Conservation (phyloP, 2,888 invertebrate species). For the Drosophila birchii region DNA sequence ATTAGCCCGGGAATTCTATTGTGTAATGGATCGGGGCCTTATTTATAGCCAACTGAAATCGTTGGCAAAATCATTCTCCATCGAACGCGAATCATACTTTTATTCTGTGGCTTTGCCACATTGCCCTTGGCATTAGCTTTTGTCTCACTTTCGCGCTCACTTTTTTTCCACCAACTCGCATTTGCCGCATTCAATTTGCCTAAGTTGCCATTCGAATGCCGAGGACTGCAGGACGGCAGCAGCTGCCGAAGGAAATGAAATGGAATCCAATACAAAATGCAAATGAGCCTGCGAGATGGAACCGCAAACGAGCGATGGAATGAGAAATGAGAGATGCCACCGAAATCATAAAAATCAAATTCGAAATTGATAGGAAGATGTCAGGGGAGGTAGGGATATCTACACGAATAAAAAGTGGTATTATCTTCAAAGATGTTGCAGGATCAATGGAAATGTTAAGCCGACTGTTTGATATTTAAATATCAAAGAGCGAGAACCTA, state of each 20-base stretch:
- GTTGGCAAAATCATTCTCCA: constrained; percentile 29
- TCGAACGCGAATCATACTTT: constrained; percentile 11
- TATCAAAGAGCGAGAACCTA: background rate
- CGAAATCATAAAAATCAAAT: constrained; percentile 74
- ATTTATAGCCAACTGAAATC: constrained; percentile 26
- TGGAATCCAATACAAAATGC: constrained; percentile 76
- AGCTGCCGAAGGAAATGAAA: constrained; percentile 58
- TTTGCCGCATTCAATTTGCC: constrained; percentile 70
- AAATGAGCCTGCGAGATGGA: constrained; percentile 59
- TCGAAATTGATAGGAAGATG: constrained; percentile 47
- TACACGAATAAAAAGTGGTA: constrained; percentile 8
- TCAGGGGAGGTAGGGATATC: background rate
- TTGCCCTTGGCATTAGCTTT: constrained; percentile 41
- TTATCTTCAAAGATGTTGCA: background rate
- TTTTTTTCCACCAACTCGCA: constrained; percentile 34
- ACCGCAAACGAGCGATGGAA: constrained; percentile 27
- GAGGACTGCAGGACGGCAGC: constrained; percentile 43
- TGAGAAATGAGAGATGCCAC: constrained; percentile 61
- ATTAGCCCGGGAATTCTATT: constrained; percentile 33
- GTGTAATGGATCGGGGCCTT: constrained; percentile 34
- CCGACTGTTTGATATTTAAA: background rate
- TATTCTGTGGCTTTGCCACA: constrained; percentile 27
- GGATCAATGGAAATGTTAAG: background rate
- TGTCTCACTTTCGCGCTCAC: constrained; percentile 50
- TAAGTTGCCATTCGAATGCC: constrained; percentile 68